phyloP scores from a whole-genome alignment of 2,797 vertebrate species.

The Muscicapa comitata region DNA sequence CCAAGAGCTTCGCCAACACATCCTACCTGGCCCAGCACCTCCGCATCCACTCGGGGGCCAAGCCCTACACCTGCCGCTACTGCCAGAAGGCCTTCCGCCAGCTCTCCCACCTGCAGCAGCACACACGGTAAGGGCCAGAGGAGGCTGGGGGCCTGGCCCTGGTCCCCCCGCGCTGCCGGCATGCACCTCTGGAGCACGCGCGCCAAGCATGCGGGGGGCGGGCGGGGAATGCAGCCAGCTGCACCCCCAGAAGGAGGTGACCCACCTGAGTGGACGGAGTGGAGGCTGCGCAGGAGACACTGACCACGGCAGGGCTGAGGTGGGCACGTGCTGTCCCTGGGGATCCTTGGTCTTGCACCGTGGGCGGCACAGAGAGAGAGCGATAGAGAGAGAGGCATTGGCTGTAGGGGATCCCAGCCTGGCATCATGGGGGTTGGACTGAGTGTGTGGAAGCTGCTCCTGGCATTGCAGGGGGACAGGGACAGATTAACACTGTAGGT shows the following conservation, averaged over 20 bases:
- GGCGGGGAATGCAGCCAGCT: slow-evolving; percentile 71
- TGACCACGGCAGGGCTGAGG: slow-evolving; percentile 62
- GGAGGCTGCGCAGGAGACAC: slow-evolving; percentile 68
- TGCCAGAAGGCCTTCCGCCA: slow-evolving; percentile 98
- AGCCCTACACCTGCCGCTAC: slow-evolving; percentile 94
- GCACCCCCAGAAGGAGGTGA: slow-evolving; percentile 61
- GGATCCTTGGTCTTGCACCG: slow-evolving; percentile 52
- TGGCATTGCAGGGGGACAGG: slow-evolving; percentile 43
- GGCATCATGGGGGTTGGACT: slow-evolving; percentile 26
- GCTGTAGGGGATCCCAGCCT: slow-evolving; percentile 24
- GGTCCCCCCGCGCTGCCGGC: slow-evolving; percentile 76
- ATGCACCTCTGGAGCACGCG: slow-evolving; percentile 78
- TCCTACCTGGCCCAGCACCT: slow-evolving; percentile 98
- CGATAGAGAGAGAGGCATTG: slow-evolving; percentile 59
- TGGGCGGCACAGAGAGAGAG: slow-evolving; percentile 55
- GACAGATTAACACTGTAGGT: neutral
- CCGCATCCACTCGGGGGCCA: slow-evolving; percentile 97
- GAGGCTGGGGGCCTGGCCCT: slow-evolving; percentile 75
- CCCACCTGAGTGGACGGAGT: slow-evolving; percentile 68
- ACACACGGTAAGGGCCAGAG: slow-evolving; percentile 84
- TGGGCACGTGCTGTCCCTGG: slow-evolving; percentile 53
- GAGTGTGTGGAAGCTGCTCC: slow-evolving; percentile 53
- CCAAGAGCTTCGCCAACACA: slow-evolving; percentile 97
- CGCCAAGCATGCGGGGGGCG: slow-evolving; percentile 79
- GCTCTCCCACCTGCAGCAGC: slow-evolving; percentile 99